phyloP scores from a whole-genome alignment of 1,140 invertebrate species.

The Macrobrachium rosenbergii region DNA sequence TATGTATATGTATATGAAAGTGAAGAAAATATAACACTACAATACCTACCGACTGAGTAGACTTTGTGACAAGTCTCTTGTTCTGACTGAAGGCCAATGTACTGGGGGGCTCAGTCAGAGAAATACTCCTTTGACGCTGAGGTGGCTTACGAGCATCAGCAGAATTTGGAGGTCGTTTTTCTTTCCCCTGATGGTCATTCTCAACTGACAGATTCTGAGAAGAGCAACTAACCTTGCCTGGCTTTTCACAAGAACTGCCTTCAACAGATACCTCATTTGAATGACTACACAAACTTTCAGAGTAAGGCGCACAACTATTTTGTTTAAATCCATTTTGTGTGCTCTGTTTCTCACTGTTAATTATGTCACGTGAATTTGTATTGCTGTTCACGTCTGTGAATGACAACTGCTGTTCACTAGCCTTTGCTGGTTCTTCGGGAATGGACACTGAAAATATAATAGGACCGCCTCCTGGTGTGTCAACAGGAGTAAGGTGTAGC shows the following conservation, averaged over 20 bases:
- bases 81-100: neutral
- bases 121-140: constrained; percentile 39
- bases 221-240: neutral
- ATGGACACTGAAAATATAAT: constrained; percentile 55
- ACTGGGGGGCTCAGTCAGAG: constrained; percentile 43
- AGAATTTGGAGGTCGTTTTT: neutral
- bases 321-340: no score
- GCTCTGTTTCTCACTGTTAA: no score
- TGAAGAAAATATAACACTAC: neutral
- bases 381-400: no score
- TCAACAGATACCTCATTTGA: neutral
- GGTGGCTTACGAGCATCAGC: constrained; percentile 9
- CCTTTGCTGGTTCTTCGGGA: constrained; percentile 40
- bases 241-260: neutral
- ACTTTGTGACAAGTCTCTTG: constrained; percentile 2
- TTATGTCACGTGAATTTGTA: no score
- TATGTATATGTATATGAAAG: neutral
- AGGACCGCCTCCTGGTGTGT: constrained; percentile 2
- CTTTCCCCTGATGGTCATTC: neutral
- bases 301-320: no score
- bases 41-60: constrained; percentile 37
- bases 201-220: neutral
- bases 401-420: constrained; percentile 8
- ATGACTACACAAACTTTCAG: no score
- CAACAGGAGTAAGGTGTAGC: constrained; percentile 36